Evolutionary conservation across 2,888 invertebrate species (phyloP), one percentile per base, ranked within the genome.

Genomic region (Idaea biselata): DNA sequence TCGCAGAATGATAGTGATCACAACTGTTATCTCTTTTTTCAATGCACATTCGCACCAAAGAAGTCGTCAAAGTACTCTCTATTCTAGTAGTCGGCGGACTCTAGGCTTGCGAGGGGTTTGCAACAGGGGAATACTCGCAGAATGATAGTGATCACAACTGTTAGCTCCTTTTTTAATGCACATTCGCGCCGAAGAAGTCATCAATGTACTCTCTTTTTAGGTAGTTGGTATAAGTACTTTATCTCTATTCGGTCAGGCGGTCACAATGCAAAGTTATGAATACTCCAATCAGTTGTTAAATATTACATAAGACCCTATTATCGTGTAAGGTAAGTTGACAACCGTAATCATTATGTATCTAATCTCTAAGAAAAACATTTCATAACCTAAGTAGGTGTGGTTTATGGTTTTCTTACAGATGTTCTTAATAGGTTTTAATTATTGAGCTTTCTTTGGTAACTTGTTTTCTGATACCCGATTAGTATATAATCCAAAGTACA

Each of bases 251-350:
- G 44, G 44, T 59, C 66, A 74, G 71, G 69, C 71, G 70, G 67
- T 58, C 69, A 73, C 74, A 73, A 71, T 74, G 76, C 70, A 73
- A 74, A 72, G 64, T 62, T 69, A 68, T 73, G 65, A 73, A 71
- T 65, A 73, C 63, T 66, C 66, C 56, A 63, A 63, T 73, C 63
- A 70, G 68, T 74, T 69, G 67, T 65, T 63, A 18, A 53, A 53
- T 31, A 25, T 71, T 67, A 59, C 66, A 57, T 55, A 66, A 66
- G 31, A 60, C 61, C 62, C 59, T 63, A 59, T 18, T 61, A 16
- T 57, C 58, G 64, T 61, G 53, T 55, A 59, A 61, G 60, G 55
- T 18, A 58, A 58, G 32, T 60, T 60, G 58, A 31, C 57, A 55
- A 18, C 11, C 56, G 18, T 56, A 18, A 56, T 18, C 8, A 44